These are phyloP conservation scores for Ceyx margarethae DNA, from an alignment of 2,113 vertebrate species.

Conservation along the genomic window DNA sequence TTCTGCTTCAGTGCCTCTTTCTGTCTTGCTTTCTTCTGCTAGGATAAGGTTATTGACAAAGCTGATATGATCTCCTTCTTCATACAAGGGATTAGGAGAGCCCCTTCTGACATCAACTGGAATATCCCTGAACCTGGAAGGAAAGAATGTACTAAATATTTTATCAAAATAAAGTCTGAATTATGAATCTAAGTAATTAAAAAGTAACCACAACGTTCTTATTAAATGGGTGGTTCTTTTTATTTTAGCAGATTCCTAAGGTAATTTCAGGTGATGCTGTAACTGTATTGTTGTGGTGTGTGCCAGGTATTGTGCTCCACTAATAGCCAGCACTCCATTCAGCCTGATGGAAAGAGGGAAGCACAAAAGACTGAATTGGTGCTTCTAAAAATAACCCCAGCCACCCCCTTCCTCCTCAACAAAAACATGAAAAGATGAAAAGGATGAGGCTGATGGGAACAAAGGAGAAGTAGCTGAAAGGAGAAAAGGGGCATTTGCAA, in stretches of 20 bases:
- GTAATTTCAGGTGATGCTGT: slow-evolving; percentile 5
- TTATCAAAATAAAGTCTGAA: not conserved
- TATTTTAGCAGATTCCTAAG: not conserved
- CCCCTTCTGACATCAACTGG: not conserved
- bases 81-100: not conserved
- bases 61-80: not conserved
- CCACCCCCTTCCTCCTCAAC: not conserved
- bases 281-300: not conserved
- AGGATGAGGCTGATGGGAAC: not conserved
- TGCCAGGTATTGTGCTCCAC: not conserved
- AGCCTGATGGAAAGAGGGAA: not conserved
- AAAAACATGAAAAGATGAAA: not conserved
- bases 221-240: not conserved
- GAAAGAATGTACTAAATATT: not conserved
- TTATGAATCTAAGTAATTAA: not conserved
- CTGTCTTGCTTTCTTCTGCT: not conserved
- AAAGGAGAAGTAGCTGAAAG: not conserved
- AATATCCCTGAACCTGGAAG: not conserved
- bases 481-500: not conserved
- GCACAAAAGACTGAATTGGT: slow-evolving; percentile 10
- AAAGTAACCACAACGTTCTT: not conserved
- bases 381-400: not conserved
- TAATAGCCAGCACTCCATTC: not conserved
- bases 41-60: not conserved
- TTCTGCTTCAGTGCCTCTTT: slow-evolving; percentile 25